A percentile compares a stretch with the other conserved stretches of the same genome.
These are phyloP conservation scores for Rattus rattus DNA, from an alignment of 2,113 vertebrate genomes.

Conservation along the genomic window DNA sequence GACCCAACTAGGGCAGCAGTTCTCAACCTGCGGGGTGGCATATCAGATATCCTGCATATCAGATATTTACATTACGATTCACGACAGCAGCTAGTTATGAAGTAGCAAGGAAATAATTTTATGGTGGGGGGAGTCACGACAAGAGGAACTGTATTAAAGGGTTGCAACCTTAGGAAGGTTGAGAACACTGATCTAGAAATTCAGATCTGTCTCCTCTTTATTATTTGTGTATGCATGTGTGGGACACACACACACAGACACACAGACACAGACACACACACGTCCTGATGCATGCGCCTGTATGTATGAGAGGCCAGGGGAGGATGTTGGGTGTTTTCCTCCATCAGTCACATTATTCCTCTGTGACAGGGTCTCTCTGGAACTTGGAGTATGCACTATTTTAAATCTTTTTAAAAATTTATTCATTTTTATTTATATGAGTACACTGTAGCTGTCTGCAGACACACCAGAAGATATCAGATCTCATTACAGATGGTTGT, in stretches of 20 bases:
- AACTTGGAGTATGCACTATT: background rate
- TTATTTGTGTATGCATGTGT: background rate
- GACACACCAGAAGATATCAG: too few species aligned
- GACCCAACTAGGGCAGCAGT: background rate
- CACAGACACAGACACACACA: fast-evolving
- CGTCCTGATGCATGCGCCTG: too few species aligned
- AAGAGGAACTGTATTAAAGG: background rate
- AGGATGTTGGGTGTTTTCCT: background rate
- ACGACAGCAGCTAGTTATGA: background rate
- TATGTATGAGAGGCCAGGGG: background rate
- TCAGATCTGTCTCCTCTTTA: too few species aligned
- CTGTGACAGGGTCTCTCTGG: background rate
- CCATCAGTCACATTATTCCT: background rate
- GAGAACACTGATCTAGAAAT: background rate
- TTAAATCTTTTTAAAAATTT: too few species aligned
- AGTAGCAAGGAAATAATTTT: background rate
- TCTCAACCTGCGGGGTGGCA: background rate
- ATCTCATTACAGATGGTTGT: too few species aligned
- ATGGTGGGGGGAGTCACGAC: background rate
- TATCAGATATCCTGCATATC: background rate
- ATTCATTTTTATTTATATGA: too few species aligned
- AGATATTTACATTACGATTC: background rate
- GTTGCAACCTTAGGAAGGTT: background rate
- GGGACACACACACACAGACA: fast-evolving
- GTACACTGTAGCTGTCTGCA: too few species aligned